These are phyloP conservation scores for Oreohelix idahoensis DNA, from an alignment of 1,140 invertebrate genomes.

Conservation along the genomic window DNA sequence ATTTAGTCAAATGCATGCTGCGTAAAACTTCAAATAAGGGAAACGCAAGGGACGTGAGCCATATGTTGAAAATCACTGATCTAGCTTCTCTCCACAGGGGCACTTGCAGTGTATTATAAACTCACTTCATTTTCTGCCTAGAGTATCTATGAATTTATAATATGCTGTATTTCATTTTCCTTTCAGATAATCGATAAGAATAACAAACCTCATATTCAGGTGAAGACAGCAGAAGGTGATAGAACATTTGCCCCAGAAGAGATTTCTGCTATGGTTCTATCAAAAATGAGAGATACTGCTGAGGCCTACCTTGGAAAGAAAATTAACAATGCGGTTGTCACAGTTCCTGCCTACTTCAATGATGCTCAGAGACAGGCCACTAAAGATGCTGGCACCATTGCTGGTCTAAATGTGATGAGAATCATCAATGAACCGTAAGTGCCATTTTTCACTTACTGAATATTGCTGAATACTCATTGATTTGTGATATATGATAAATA, in stretches of 20 bases:
- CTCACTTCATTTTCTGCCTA: too few relatives aligned
- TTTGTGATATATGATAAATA: too few relatives aligned
- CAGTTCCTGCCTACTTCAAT: slow-evolving; percentile 98
- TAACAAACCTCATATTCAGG: slow-evolving; percentile 85
- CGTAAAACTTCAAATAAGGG: too few relatives aligned
- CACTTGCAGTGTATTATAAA: too few relatives aligned
- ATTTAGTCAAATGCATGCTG: too few relatives aligned
- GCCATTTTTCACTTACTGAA: neutral
- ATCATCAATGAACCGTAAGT: slow-evolving; percentile 97
- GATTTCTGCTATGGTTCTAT: slow-evolving; percentile 97
- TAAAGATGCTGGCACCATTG: slow-evolving; percentile 84
- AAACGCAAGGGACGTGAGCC: too few relatives aligned
- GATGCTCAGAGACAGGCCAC: slow-evolving; percentile 98
- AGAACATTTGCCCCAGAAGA: slow-evolving; percentile 97
- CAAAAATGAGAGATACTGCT: slow-evolving; percentile 98
- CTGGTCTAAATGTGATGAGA: slow-evolving; percentile 97
- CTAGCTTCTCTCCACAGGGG: too few relatives aligned
- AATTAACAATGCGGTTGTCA: slow-evolving; percentile 96
- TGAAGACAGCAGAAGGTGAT: slow-evolving; percentile 79
- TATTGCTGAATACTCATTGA: too few relatives aligned
- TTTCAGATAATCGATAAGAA: slow-evolving; percentile 84
- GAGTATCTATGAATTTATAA: too few relatives aligned
- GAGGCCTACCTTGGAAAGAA: slow-evolving; percentile 97
- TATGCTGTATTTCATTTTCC: neutral
- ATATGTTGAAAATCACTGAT: too few relatives aligned